phyloP scores from a whole-genome alignment of 2,888 invertebrate species.

The Eudasyphora cyanicolor region DNA sequence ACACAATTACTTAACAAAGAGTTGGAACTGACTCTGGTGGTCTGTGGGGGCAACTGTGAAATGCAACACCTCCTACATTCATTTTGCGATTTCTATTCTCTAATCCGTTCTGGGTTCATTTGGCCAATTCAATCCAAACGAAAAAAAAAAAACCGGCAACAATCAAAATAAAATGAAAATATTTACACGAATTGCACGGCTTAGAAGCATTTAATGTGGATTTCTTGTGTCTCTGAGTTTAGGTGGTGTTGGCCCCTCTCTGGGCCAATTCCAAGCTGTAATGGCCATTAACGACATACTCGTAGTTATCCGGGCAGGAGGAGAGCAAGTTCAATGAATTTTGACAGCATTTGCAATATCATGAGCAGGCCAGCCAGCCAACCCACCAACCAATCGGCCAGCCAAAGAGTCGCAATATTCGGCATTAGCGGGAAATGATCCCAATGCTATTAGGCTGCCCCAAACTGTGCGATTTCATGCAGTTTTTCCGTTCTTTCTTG shows the following conservation, averaged over 20 bases:
- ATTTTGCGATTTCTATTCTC: constrained; percentile 27
- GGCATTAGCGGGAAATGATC: constrained; percentile 48
- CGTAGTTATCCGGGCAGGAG: neutral
- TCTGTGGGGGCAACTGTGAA: constrained; percentile 63
- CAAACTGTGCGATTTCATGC: constrained; percentile 53
- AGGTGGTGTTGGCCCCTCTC: neutral
- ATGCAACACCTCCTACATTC: constrained; percentile 64
- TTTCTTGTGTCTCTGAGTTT: neutral
- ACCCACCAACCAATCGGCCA: too few relatives aligned
- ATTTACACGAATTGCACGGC: constrained; percentile 26
- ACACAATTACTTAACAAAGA: constrained; percentile 55
- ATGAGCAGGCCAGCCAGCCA: constrained; percentile 35
- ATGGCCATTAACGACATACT: constrained; percentile 46
- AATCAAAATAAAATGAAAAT: constrained; percentile 16
- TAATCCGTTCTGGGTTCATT: neutral
- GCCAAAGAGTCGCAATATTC: constrained; percentile 38
- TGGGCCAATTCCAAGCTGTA: neutral
- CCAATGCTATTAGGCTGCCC: constrained; percentile 56
- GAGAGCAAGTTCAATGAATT: constrained; percentile 62
- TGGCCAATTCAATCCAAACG: neutral
- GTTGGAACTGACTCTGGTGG: constrained; percentile 18
- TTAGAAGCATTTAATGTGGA: neutral
- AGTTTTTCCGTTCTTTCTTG: constrained; percentile 11
- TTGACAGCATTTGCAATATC: constrained; percentile 55
- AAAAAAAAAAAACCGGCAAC: neutral